Conservation (phyloP, 1,140 invertebrate genomes). For the Cryptotermes secundus region DNA sequence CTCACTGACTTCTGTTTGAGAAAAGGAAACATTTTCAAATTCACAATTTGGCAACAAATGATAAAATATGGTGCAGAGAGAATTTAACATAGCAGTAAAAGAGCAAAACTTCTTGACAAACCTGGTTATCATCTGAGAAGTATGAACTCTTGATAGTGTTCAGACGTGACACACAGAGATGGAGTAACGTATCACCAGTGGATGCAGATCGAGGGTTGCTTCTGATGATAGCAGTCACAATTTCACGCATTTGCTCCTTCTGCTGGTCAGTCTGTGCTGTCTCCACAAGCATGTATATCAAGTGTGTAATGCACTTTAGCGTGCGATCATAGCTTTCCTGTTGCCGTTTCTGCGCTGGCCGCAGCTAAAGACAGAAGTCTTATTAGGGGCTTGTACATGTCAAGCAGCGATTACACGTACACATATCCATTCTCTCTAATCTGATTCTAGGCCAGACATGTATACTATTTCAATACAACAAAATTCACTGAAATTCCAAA, state of each 20-base stretch:
- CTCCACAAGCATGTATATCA: conserved; percentile 72
- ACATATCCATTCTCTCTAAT: too few species aligned
- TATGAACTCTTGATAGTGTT: conserved; percentile 79
- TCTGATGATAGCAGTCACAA: conserved; percentile 52
- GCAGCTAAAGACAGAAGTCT: conserved; percentile 47
- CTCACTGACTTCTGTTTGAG: too few species aligned
- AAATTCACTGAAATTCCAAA: too few species aligned
- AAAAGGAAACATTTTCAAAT: too few species aligned
- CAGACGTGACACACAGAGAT: conserved; percentile 74
- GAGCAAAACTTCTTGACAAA: conserved; percentile 37
- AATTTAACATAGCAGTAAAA: too few species aligned
- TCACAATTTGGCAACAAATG: too few species aligned
- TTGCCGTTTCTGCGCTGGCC: conserved; percentile 73
- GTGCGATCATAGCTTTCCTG: conserved; percentile 80
- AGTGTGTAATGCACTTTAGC: conserved; percentile 75
- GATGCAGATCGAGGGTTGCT: conserved; percentile 68
- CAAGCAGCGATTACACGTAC: too few species aligned
- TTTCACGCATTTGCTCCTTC: conserved; percentile 43
- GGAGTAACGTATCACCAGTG: conserved; percentile 75
- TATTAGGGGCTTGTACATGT: too few species aligned
- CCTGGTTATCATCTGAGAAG: conserved; percentile 70
- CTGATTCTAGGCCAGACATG: too few species aligned
- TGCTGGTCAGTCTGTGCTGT: conserved; percentile 57
- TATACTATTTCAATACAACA: too few species aligned
- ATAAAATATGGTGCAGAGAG: too few species aligned